Percentiles rank a stretch among this genome's conserved stretches.
These are phyloP conservation scores for Anthonomus grandis DNA, from an alignment of 1,140 invertebrate genomes.

Conservation along the genomic window DNA sequence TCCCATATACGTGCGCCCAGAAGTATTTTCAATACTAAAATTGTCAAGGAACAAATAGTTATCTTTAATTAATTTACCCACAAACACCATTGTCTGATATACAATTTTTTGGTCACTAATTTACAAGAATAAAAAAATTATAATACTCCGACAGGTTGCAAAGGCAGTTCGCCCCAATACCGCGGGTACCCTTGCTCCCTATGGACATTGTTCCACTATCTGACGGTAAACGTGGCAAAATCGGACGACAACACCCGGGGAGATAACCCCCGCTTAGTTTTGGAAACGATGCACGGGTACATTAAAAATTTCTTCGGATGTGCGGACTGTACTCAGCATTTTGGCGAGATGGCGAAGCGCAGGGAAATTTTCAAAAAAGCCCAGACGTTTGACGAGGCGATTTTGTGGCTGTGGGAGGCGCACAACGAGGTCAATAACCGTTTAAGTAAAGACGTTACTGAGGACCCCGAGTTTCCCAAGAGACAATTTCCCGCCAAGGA, in stretches of 20 bases:
- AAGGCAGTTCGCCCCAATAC: conserved; percentile 66
- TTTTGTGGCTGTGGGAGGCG: conserved; percentile 92
- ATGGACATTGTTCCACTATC: conserved; percentile 92
- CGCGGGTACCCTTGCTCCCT: conserved; percentile 94
- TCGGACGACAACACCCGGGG: conserved; percentile 44
- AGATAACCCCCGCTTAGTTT: conserved; percentile 61
- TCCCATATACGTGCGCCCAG: no score
- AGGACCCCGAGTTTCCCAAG: conserved; percentile 90
- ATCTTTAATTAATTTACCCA: no score
- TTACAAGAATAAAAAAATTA: no score
- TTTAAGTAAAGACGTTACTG: conserved; percentile 78
- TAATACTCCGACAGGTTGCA: conserved; percentile 65
- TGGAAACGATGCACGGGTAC: conserved; percentile 83
- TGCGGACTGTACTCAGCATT: conserved; percentile 84
- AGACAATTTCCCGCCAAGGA: conserved; percentile 77
- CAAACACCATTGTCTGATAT: no score
- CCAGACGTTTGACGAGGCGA: conserved; percentile 66
- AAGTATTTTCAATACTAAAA: no score
- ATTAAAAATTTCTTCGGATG: conserved; percentile 94
- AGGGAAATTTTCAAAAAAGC: conserved; percentile 66
- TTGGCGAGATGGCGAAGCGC: conserved; percentile 71
- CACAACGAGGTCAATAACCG: conserved; percentile 93
- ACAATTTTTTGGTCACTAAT: no score
- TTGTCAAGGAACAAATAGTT: no score
- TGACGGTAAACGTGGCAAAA: conserved; percentile 77